Percentiles rank a stretch among this genome's conserved stretches.
These are phyloP conservation scores for Trachymyrmex septentrionalis DNA, from an alignment of 1,140 invertebrate genomes.

Conservation along the genomic window DNA sequence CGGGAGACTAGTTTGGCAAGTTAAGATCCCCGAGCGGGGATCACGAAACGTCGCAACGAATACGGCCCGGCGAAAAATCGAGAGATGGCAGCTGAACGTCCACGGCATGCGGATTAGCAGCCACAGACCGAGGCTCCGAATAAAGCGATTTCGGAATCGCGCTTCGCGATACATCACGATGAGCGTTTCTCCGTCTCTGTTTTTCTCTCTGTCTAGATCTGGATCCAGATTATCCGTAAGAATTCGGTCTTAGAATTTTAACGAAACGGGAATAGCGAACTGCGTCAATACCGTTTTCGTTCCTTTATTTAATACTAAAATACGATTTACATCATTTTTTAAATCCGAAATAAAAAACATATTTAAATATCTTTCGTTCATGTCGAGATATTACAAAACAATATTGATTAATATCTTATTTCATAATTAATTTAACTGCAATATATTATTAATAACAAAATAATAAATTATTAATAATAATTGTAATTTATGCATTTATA, in stretches of 20 bases:
- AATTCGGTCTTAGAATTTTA: conserved; percentile 32
- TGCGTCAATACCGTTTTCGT: neutral
- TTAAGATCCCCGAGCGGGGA: conserved; percentile 43
- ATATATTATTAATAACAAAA: neutral
- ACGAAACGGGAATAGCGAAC: neutral
- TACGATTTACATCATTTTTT: neutral
- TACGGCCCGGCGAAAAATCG: conserved; percentile 54
- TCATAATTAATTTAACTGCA: neutral
- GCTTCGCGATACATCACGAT: conserved; percentile 51
- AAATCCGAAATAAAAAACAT: neutral
- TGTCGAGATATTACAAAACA: neutral
- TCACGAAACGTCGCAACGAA: neutral
- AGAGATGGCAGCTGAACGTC: conserved; percentile 12
- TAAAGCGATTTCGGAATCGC: conserved; percentile 34
- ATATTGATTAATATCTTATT: neutral
- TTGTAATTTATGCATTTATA: neutral
- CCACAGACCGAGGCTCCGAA: neutral
- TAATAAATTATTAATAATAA: neutral
- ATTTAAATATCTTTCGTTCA: neutral
- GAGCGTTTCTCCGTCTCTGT: neutral
- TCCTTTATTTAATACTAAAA: neutral
- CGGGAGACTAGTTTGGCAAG: conserved; percentile 49
- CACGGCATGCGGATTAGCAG: conserved; percentile 55
- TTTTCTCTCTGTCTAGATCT: neutral
- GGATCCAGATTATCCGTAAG: neutral